Percentiles rank a stretch among this genome's conserved stretches.
phyloP scores from a whole-genome alignment of 2,797 vertebrate species.

The Siniperca scherzeri region DNA sequence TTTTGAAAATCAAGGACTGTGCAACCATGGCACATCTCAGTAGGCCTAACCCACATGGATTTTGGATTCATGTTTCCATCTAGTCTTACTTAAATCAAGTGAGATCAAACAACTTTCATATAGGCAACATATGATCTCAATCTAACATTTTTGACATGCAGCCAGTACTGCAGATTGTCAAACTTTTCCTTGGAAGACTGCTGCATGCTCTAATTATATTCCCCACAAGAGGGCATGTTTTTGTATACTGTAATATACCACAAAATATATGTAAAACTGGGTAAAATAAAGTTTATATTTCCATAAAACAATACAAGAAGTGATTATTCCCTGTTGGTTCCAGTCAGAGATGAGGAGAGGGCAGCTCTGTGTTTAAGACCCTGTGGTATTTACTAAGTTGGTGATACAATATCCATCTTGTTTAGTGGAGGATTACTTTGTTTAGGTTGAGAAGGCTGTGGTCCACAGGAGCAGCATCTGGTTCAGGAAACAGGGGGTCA shows the following conservation, averaged over 20 bases:
- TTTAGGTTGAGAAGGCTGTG: slow-evolving; percentile 78
- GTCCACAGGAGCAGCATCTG: slow-evolving; percentile 84
- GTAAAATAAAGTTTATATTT: slow-evolving; percentile 14
- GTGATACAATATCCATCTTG: slow-evolving; percentile 85
- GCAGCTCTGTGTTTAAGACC: slow-evolving; percentile 48
- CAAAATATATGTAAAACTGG: slow-evolving; percentile 30
- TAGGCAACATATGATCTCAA: slow-evolving; percentile 53
- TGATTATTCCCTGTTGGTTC: slow-evolving; percentile 29
- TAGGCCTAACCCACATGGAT: slow-evolving; percentile 24
- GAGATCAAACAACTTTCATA: slow-evolving; percentile 52
- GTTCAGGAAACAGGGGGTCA: slow-evolving; percentile 81
- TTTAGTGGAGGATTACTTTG: slow-evolving; percentile 84
- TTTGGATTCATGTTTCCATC: slow-evolving; percentile 55
- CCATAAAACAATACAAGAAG: slow-evolving; percentile 46
- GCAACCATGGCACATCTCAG: slow-evolving; percentile 27
- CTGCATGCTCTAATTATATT: slow-evolving; percentile 52
- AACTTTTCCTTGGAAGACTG: slow-evolving; percentile 24
- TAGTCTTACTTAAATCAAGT: slow-evolving; percentile 38
- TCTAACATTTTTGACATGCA: slow-evolving; percentile 56
- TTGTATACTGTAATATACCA: slow-evolving; percentile 14
- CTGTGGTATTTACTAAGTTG: slow-evolving; percentile 70
- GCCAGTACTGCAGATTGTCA: slow-evolving; percentile 45
- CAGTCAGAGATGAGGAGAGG: slow-evolving; percentile 40
- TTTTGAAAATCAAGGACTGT: slow-evolving; percentile 18
- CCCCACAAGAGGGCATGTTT: slow-evolving; percentile 67